Conservation (phyloP, 2,113 vertebrate species). For the Chauna torquata region DNA sequence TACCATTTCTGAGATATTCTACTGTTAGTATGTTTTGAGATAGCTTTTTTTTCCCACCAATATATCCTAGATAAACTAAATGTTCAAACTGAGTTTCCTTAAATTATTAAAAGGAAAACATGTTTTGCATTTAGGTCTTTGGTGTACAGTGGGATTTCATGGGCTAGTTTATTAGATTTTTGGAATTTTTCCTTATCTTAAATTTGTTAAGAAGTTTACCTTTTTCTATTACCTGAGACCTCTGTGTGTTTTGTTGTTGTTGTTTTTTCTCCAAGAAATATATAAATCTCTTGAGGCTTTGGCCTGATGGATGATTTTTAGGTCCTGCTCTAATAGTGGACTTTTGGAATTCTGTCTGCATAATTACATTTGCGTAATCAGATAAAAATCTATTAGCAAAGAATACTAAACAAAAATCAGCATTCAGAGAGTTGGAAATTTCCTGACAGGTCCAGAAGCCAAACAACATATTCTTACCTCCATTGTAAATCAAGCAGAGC, state of each 20-base stretch:
- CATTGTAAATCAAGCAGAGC: background rate
- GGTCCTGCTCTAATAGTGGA: background rate
- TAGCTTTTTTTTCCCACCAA: too few species aligned
- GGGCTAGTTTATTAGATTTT: too few species aligned
- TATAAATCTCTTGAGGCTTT: background rate
- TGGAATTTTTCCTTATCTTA: background rate
- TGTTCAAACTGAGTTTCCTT: background rate
- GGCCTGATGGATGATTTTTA: background rate
- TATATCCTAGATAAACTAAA: too few species aligned
- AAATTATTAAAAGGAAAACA: background rate
- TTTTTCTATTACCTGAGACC: background rate
- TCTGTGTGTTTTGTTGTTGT: too few species aligned
- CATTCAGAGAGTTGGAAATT: background rate
- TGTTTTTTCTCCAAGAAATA: too few species aligned
- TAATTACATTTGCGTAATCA: background rate
- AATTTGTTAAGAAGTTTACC: background rate
- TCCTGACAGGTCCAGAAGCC: background rate
- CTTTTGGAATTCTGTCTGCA: background rate
- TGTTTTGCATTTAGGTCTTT: background rate
- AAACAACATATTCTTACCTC: background rate
- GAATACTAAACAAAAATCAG: background rate
- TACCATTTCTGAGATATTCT: too few species aligned
- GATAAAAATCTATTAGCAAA: background rate
- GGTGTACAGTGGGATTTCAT: background rate
- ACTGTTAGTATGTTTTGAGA: too few species aligned